phyloP scores from a whole-genome alignment of 2,113 vertebrate species.

The Halcyon senegalensis region DNA sequence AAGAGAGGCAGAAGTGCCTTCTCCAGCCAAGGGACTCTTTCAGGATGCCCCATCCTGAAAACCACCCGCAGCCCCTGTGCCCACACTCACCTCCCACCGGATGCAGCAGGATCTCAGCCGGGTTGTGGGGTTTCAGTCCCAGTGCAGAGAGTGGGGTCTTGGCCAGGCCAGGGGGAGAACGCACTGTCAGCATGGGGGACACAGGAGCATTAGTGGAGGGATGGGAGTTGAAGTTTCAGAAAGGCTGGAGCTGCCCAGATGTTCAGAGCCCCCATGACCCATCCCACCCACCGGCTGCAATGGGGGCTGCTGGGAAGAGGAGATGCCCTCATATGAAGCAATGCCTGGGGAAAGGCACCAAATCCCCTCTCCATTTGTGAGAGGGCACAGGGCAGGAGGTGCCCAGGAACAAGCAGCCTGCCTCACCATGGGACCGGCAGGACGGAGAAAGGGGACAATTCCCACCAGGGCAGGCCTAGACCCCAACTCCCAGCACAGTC shows the following conservation, averaged over 20 bases:
- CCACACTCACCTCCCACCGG: conserved; percentile 88
- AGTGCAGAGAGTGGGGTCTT: conserved; percentile 95
- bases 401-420: neutral
- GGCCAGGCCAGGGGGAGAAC: conserved; percentile 94
- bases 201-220: neutral
- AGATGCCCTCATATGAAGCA: neutral
- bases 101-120: conserved; percentile 89
- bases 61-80: fast-evolving
- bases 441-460: neutral
- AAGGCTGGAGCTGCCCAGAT: neutral
- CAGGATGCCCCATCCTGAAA: fast-evolving
- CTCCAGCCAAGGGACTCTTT: neutral
- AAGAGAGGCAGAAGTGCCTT: neutral
- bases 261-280: neutral
- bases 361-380: neutral
- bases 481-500: neutral
- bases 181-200: conserved; percentile 72
- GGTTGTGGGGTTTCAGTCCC: conserved; percentile 96
- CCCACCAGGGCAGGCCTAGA: neutral
- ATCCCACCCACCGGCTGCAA: neutral
- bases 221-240: neutral
- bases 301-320: neutral
- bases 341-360: fast-evolving
- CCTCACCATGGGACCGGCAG: neutral
- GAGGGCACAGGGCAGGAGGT: neutral